phyloP scores from a whole-genome alignment of 2,888 invertebrate species.

The Amaurobius ferox region DNA sequence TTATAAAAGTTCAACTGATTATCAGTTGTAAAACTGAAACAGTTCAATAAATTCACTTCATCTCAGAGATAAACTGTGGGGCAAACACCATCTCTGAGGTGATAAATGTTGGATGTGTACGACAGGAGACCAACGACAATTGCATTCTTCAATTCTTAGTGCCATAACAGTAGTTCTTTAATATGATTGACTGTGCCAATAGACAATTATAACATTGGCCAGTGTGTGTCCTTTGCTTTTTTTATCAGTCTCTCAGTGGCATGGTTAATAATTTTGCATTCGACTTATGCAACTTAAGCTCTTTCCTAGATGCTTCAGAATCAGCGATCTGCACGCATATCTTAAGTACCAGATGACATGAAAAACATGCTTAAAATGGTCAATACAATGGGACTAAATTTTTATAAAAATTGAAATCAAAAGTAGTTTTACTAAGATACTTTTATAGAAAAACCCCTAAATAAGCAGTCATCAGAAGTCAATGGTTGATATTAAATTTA shows the following conservation, averaged over 20 bases:
- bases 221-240: conserved; percentile 50
- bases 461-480: too few species aligned
- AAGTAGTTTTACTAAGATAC: too few species aligned
- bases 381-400: too few species aligned
- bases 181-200: conserved; percentile 50
- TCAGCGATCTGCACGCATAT: too few species aligned
- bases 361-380: too few species aligned
- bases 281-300: not conserved
- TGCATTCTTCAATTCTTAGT: conserved; percentile 61
- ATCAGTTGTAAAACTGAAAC: too few species aligned
- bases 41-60: too few species aligned
- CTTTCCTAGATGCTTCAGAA: too few species aligned
- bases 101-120: conserved; percentile 43
- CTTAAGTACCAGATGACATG: too few species aligned
- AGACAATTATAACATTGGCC: conserved; percentile 42
- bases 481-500: too few species aligned
- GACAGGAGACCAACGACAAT: conserved; percentile 51
- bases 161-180: conserved; percentile 55
- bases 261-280: conserved; percentile 23
- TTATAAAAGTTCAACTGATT: not conserved
- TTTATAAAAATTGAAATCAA: too few species aligned
- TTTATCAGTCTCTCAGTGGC: conserved; percentile 39
- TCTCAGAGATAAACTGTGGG: conserved; percentile 38
- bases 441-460: too few species aligned
- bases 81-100: conserved; percentile 33